phyloP scores from a whole-genome alignment of 1,140 invertebrate genomes.

The Papilio aristodemus region DNA sequence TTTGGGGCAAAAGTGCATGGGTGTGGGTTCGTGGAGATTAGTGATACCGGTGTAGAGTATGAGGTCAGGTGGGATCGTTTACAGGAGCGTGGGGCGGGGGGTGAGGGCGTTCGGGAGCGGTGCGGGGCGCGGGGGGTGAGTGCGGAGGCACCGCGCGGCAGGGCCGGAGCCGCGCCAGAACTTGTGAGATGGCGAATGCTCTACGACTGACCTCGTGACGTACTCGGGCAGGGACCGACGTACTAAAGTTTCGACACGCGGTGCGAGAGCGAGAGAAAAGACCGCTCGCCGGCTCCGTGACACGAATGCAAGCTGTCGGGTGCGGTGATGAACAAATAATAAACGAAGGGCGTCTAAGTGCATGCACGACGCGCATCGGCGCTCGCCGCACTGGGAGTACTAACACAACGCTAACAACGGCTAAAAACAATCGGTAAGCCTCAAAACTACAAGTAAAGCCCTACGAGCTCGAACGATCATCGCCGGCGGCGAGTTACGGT shows the following conservation, averaged over 20 bases:
- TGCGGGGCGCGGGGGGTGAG: slow-evolving; percentile 36
- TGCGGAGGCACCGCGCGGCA: slow-evolving; percentile 38
- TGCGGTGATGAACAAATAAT: slow-evolving; percentile 77
- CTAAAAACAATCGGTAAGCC: slow-evolving; percentile 81
- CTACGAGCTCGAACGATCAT: slow-evolving; percentile 79
- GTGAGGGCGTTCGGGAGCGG: slow-evolving; percentile 33
- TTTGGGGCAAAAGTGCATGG: slow-evolving; percentile 33
- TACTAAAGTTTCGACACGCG: slow-evolving; percentile 55
- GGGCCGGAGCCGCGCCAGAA: slow-evolving; percentile 63
- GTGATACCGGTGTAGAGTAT: slow-evolving; percentile 32
- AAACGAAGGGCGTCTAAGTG: slow-evolving; percentile 77
- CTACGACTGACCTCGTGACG: slow-evolving; percentile 75
- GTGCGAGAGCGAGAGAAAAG: slow-evolving; percentile 63
- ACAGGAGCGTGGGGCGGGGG: slow-evolving; percentile 25
- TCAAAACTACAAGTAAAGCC: slow-evolving; percentile 83
- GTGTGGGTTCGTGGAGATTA: slow-evolving; percentile 20
- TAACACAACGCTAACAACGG: slow-evolving; percentile 81
- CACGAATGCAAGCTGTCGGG: slow-evolving; percentile 77
- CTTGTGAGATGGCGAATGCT: slow-evolving; percentile 78
- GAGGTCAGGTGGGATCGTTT: slow-evolving; percentile 24
- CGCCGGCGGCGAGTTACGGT: slow-evolving; percentile 66
- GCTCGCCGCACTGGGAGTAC: slow-evolving; percentile 78
- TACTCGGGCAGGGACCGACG: slow-evolving; percentile 63
- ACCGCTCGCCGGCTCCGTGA: slow-evolving; percentile 74
- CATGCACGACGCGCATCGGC: slow-evolving; percentile 75